These are phyloP conservation scores for Calameuta idolon DNA, from an alignment of 2,888 invertebrate genomes.

Conservation along the genomic window DNA sequence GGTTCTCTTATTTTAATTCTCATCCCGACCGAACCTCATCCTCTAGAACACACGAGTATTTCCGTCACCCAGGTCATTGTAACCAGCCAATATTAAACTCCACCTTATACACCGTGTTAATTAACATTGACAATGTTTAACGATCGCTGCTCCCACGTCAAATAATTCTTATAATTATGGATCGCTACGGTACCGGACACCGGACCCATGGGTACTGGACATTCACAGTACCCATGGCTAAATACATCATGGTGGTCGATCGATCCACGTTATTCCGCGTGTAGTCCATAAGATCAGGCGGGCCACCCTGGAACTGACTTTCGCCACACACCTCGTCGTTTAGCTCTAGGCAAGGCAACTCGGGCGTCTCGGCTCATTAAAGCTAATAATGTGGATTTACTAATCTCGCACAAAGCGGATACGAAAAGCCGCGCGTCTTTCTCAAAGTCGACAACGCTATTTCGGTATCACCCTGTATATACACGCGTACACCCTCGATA, in stretches of 20 bases:
- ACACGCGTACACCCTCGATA: not conserved
- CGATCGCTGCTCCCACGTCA: not conserved
- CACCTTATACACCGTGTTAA: not conserved
- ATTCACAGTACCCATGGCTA: not conserved
- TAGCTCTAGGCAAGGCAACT: constrained; percentile 52
- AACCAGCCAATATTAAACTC: not conserved
- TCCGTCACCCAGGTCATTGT: not conserved
- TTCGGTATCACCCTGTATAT: not conserved
- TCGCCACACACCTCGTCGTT: constrained; percentile 54
- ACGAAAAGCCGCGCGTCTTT: not conserved
- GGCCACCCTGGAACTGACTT: constrained; percentile 56
- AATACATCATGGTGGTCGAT: constrained; percentile 30
- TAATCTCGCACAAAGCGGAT: constrained; percentile 47
- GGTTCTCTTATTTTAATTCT: constrained; percentile 20
- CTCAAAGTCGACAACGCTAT: not conserved
- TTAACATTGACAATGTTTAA: not conserved
- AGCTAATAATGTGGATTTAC: constrained; percentile 63
- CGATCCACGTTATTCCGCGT: constrained; percentile 47
- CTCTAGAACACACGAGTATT: not conserved
- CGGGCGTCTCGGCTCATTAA: constrained; percentile 59
- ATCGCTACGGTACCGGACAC: not conserved
- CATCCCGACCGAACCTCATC: constrained; percentile 8
- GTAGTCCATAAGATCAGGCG: constrained; percentile 34
- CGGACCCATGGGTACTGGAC: not conserved
- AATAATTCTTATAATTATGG: not conserved